A percentile compares a stretch with the other conserved stretches of the same genome.
These are phyloP conservation scores for Parnassius smintheus DNA, from an alignment of 2,888 invertebrate species.

Conservation along the genomic window DNA sequence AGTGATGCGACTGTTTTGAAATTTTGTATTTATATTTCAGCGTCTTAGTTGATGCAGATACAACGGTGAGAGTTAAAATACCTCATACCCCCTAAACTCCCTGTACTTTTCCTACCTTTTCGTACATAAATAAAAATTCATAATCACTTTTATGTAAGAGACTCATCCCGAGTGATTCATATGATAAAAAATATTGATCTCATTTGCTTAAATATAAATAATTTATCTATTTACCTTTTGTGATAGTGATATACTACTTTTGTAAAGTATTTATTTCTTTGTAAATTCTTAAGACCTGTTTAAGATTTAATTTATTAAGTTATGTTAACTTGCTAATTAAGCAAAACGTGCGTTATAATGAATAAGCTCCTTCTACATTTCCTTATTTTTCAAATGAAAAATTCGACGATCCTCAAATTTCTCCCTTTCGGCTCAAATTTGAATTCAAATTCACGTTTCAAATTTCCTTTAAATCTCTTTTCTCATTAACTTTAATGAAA, in stretches of 20 bases:
- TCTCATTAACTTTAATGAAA: conserved; percentile 26
- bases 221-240: not conserved
- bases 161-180: too few species aligned
- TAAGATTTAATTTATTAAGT: not conserved
- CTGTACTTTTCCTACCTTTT: too few species aligned
- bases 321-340: not conserved
- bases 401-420: conserved; percentile 3
- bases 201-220: not conserved
- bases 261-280: not conserved
- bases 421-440: conserved; percentile 3
- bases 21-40: too few species aligned
- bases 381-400: conserved; percentile 5
- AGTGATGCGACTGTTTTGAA: too few species aligned
- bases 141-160: too few species aligned
- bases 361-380: not conserved
- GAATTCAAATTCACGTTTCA: conserved; percentile 15
- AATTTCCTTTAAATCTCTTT: conserved; percentile 15
- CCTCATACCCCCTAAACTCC: too few species aligned
- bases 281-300: not conserved
- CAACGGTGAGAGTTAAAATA: too few species aligned
- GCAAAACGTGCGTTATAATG: conserved; percentile 3
- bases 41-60: too few species aligned
- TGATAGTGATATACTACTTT: not conserved
- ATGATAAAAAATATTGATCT: too few species aligned
- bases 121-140: too few species aligned